Conservation (phyloP, 1,140 invertebrate species). For the Tribolium madens region DNA sequence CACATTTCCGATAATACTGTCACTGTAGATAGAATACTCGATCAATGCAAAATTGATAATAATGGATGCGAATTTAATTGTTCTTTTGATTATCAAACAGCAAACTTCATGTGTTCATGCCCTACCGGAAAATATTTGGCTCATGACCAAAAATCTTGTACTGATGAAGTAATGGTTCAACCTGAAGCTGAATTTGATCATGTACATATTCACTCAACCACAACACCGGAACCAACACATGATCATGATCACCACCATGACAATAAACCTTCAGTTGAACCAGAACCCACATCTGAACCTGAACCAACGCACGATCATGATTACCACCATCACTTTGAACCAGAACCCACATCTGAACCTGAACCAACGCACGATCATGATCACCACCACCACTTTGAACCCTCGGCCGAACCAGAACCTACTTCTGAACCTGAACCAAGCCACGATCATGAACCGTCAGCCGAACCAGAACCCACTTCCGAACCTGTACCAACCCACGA, state of each 20-base stretch:
- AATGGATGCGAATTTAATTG: constrained; percentile 83
- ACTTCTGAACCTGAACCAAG: too few species aligned
- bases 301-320: constrained; percentile 52
- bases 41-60: constrained; percentile 82
- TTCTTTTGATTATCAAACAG: constrained; percentile 74
- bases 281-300: constrained; percentile 60
- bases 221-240: constrained; percentile 55
- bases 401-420: constrained; percentile 29
- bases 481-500: constrained; percentile 44
- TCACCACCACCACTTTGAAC: constrained; percentile 20
- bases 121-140: constrained; percentile 69
- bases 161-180: constrained; percentile 53
- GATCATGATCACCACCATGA: constrained; percentile 50
- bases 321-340: constrained; percentile 39
- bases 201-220: constrained; percentile 41
- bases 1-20: constrained; percentile 68
- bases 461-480: neutral
- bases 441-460: too few species aligned
- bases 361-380: constrained; percentile 22
- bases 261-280: constrained; percentile 63
- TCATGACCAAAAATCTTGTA: constrained; percentile 67
- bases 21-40: constrained; percentile 69
- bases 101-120: constrained; percentile 80
- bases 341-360: constrained; percentile 45
- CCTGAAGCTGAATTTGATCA: constrained; percentile 55